These are phyloP conservation scores for Oenanthe oenanthe DNA, from an alignment of 2,113 vertebrate species.

Conservation along the genomic window DNA sequence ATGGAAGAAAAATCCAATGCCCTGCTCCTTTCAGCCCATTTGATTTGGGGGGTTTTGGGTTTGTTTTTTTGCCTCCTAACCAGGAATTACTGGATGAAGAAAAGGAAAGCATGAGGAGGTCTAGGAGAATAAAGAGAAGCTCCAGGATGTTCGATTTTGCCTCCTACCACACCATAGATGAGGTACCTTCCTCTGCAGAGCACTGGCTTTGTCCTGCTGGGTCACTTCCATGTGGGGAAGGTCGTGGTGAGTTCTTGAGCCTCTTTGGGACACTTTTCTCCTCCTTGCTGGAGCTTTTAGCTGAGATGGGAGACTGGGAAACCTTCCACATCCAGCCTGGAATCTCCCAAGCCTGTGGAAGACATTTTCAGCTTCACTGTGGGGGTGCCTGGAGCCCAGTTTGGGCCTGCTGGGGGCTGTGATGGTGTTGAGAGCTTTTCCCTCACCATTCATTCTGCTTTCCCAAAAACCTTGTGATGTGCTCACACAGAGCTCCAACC, in stretches of 20 bases:
- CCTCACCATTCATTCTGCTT: fast-evolving
- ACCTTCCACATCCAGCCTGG: neutral
- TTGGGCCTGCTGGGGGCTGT: neutral
- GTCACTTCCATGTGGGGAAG: fast-evolving
- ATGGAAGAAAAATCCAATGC: neutral
- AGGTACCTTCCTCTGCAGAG: conserved; percentile 71
- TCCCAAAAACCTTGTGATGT: neutral
- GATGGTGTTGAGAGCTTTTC: neutral
- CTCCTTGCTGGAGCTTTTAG: neutral
- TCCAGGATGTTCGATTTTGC: conserved; percentile 77
- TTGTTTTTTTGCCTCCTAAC: neutral
- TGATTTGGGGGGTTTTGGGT: neutral
- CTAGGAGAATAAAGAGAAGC: conserved; percentile 69
- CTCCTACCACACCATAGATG: conserved; percentile 82
- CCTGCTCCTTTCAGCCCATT: neutral
- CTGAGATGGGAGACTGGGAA: neutral
- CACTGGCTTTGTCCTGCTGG: fast-evolving
- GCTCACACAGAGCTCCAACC: neutral
- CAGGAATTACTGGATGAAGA: conserved; percentile 84
- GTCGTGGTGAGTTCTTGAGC: fast-evolving
- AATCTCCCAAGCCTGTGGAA: neutral
- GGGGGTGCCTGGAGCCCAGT: neutral
- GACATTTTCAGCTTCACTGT: neutral
- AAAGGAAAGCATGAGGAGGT: conserved; percentile 72
- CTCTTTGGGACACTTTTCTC: fast-evolving